Base-by-base conservation (phyloP, 2,113 vertebrate genomes). In the Eidolon helvum region DNA sequence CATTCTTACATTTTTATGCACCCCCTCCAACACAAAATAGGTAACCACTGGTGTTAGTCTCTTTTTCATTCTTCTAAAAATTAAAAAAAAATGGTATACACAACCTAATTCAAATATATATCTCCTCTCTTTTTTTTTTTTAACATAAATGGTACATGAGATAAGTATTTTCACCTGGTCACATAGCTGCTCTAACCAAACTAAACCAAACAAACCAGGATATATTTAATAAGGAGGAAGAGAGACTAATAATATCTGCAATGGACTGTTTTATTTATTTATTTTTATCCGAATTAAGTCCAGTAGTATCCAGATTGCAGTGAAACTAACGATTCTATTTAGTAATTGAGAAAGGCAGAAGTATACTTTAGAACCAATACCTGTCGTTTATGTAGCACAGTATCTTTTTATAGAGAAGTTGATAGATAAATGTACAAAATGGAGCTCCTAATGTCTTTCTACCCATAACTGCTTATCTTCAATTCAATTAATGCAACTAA, bases 251-350 rank as follows among this genome's bases (percentile, higher is more conserved):
- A 77, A n/a, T 21, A 69, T 71, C 35, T 90, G 45, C 61, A 28
- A 22, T 40, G 33, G 21, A 82, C 63, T 65, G 48, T 50, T 90
- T 77, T 53, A 63, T 50, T 80, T 69, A n/a, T 88, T 91, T 83
- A 16, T 16, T 94, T 90, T 84, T 40, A 0, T 80, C 74, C 90
- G 59, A 75, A 9, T 90, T 77, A 43, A 77, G 45, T 77, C 74
- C 19, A 48, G 79, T 75, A 48, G 53, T 85, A 90, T 59, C 55
- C 33, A 83, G 30, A 74, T 69, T 95, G 68, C 74, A 65, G 22
- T 95, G 35, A 94, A 75, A 87, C 80, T 87, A 87, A 38, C 87
- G 59, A 83, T 90, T 91, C 61, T 95, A 35, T 50, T 87, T 78
- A 93, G 61, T 86, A 87, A 87, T 35, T 77, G 68, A 78, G 59